phyloP scores from a whole-genome alignment of 2,888 invertebrate species.

The Apomyelois bistriatella region DNA sequence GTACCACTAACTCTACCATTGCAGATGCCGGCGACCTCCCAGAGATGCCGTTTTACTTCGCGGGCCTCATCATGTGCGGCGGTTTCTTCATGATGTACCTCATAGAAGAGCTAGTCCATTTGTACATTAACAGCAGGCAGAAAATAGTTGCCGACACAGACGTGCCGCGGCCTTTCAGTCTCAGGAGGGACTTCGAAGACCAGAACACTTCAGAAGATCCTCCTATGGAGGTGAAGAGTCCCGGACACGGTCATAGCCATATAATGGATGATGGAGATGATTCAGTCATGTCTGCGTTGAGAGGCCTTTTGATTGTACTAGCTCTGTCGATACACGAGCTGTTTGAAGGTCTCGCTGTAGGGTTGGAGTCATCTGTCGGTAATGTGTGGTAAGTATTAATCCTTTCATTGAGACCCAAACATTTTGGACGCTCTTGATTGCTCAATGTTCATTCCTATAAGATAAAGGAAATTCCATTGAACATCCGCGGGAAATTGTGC shows the following conservation, averaged over 20 bases:
- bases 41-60: conserved; percentile 81
- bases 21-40: conserved; percentile 69
- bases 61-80: conserved; percentile 86
- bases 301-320: conserved; percentile 88
- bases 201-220: conserved; percentile 23
- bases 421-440: too few species aligned
- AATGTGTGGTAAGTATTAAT: conserved; percentile 58
- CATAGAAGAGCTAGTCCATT: conserved; percentile 88
- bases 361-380: conserved; percentile 83
- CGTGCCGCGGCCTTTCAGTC: conserved; percentile 56
- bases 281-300: conserved; percentile 73
- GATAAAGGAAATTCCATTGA: too few species aligned
- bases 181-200: conserved; percentile 44
- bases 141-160: conserved; percentile 49
- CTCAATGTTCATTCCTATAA: too few species aligned
- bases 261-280: conserved; percentile 45
- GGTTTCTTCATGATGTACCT: conserved; percentile 89
- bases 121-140: conserved; percentile 81
- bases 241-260: conserved; percentile 53
- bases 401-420: too few species aligned
- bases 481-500: too few species aligned
- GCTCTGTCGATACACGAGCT: conserved; percentile 88
- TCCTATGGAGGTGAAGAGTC: conserved; percentile 34
- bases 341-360: conserved; percentile 92
- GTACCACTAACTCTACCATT: conserved; percentile 20